These are phyloP conservation scores for Agrochola lychnidis DNA, from an alignment of 2,888 invertebrate species.

Conservation along the genomic window DNA sequence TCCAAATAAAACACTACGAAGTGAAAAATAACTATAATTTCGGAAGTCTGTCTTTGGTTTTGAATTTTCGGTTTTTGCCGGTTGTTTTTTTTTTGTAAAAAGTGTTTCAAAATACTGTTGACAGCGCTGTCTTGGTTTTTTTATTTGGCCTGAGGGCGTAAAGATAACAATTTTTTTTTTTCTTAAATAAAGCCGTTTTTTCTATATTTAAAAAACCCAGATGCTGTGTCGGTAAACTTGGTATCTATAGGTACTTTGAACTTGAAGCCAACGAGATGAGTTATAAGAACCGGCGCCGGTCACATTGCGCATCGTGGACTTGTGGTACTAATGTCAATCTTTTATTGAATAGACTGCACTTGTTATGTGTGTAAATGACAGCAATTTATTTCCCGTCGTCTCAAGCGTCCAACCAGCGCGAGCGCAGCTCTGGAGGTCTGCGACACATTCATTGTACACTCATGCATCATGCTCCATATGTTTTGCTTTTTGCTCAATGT, in stretches of 20 bases:
- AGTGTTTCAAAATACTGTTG: neutral
- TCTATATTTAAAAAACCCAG: neutral
- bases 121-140: too few relatives aligned
- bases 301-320: slow-evolving; percentile 51
- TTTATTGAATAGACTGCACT: slow-evolving; percentile 70
- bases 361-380: slow-evolving; percentile 75
- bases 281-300: slow-evolving; percentile 25
- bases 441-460: slow-evolving; percentile 65
- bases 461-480: slow-evolving; percentile 67
- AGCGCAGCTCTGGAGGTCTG: slow-evolving; percentile 68
- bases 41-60: too few relatives aligned
- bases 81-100: too few relatives aligned
- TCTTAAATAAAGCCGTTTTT: neutral
- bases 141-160: neutral
- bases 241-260: slow-evolving; percentile 10
- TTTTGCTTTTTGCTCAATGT: slow-evolving; percentile 66
- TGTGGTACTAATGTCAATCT: slow-evolving; percentile 58
- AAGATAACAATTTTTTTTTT: neutral
- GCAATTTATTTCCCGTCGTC: slow-evolving; percentile 81
- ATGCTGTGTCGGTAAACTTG: neutral
- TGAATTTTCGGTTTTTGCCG: too few relatives aligned
- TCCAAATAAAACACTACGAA: too few relatives aligned
- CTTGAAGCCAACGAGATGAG: slow-evolving; percentile 23
- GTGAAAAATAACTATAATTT: too few relatives aligned
- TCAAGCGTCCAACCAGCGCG: slow-evolving; percentile 58